A percentile compares a stretch with the other conserved stretches of the same genome.
phyloP scores from a whole-genome alignment of 2,888 invertebrate genomes.

The Laspeyria flexula region DNA sequence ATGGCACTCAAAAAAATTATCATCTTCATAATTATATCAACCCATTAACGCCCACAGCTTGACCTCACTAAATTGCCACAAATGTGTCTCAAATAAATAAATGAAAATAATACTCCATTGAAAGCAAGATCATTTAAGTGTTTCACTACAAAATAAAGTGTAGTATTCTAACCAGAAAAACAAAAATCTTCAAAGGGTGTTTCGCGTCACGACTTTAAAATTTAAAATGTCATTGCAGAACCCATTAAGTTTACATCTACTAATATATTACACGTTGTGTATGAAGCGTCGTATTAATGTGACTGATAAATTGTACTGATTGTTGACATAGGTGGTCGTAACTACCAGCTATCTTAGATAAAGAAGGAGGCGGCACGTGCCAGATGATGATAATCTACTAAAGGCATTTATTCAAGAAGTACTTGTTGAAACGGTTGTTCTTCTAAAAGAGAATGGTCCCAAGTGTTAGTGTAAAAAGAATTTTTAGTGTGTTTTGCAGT shows the following conservation, averaged over 20 bases:
- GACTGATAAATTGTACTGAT: constrained; percentile 72
- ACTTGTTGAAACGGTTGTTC: background rate
- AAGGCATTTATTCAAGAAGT: background rate
- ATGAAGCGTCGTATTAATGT: constrained; percentile 47
- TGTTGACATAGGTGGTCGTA: constrained; percentile 67
- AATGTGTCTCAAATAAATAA: too few relatives aligned
- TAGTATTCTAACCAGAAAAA: background rate
- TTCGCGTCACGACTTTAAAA: constrained; percentile 55
- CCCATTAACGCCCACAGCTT: too few relatives aligned
- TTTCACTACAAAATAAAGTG: background rate
- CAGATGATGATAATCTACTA: constrained; percentile 33
- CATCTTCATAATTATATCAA: too few relatives aligned
- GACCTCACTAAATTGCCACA: too few relatives aligned
- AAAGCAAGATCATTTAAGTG: background rate
- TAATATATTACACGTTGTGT: constrained; percentile 32
- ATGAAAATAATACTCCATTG: too few relatives aligned
- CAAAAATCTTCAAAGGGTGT: constrained; percentile 5
- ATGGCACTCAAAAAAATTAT: too few relatives aligned
- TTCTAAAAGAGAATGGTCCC: too few relatives aligned
- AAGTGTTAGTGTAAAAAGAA: too few relatives aligned
- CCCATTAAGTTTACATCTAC: constrained; percentile 32
- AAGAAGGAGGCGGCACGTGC: constrained; percentile 52
- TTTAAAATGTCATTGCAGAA: constrained; percentile 38
- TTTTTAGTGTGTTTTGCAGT: too few relatives aligned
- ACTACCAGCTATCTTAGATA: constrained; percentile 62